These are phyloP conservation scores for Saguinus midas DNA, from an alignment of 2,113 vertebrate genomes.

Conservation along the genomic window DNA sequence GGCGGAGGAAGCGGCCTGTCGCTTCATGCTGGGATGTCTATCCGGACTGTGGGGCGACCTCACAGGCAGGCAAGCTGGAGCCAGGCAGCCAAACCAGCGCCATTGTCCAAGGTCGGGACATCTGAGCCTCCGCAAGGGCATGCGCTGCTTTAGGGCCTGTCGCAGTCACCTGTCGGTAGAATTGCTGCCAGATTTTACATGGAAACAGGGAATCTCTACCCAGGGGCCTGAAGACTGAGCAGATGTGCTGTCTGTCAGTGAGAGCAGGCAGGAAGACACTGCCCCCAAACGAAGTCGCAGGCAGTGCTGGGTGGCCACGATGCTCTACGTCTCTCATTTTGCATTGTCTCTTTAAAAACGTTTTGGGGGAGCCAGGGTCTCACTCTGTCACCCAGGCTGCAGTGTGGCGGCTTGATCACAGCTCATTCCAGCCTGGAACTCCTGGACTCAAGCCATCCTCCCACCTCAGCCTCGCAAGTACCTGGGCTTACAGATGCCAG, in stretches of 20 bases:
- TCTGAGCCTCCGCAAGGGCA: accelerated
- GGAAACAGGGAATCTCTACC: background rate
- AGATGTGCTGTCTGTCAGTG: background rate
- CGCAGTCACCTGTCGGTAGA: accelerated
- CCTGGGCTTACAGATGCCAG: background rate
- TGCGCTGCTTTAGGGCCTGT: accelerated
- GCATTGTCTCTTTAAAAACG: background rate
- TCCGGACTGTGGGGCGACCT: accelerated
- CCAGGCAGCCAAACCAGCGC: background rate
- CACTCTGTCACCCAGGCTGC: background rate
- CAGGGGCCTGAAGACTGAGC: background rate
- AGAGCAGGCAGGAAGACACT: background rate
- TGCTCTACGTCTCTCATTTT: background rate
- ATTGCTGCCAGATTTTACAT: accelerated
- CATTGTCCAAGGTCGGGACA: background rate
- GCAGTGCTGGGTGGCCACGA: accelerated
- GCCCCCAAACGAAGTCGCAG: accelerated
- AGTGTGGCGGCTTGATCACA: background rate
- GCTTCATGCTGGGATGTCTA: background rate
- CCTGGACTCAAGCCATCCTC: background rate
- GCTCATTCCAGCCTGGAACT: background rate
- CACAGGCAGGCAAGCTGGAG: background rate
- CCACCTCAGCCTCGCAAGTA: background rate
- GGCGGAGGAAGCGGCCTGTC: accelerated
- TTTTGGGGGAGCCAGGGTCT: background rate